A percentile compares a stretch with the other conserved stretches of the same genome.
These are phyloP conservation scores for Poicephalus meyeri DNA, from an alignment of 2,113 vertebrate species.

Conservation along the genomic window DNA sequence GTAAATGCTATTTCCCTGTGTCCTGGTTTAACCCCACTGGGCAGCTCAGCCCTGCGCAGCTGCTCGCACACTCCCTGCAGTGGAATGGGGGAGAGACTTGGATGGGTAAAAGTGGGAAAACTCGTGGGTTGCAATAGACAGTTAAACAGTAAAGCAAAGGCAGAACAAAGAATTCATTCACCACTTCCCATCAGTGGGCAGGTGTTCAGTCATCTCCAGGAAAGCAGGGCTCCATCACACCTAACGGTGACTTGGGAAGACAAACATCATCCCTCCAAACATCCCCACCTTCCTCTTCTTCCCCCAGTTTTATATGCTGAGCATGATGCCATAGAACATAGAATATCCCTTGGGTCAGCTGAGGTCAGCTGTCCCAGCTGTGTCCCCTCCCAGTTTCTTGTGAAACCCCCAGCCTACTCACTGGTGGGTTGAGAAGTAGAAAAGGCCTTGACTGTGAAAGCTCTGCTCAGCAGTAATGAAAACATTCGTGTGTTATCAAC, in stretches of 20 bases:
- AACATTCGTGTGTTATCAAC: background rate
- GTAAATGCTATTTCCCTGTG: background rate
- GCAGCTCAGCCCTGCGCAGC: background rate
- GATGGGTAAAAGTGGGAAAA: background rate
- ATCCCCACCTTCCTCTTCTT: fast-evolving
- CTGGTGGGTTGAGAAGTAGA: background rate
- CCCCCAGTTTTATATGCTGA: background rate
- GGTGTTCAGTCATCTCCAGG: background rate
- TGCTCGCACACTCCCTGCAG: fast-evolving
- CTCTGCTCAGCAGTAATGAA: background rate
- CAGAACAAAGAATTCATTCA: background rate
- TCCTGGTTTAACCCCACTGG: background rate
- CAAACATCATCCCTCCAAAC: fast-evolving
- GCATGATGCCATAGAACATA: fast-evolving
- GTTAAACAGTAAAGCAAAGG: background rate
- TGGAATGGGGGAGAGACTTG: background rate
- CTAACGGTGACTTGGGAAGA: background rate
- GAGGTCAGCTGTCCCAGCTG: background rate
- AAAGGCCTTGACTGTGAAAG: background rate
- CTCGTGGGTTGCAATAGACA: background rate
- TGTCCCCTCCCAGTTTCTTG: background rate
- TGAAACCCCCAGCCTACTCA: fast-evolving
- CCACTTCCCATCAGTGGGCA: fast-evolving
- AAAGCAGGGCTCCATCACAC: fast-evolving
- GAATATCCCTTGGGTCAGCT: background rate